Conservation (phyloP, 2,113 vertebrate species). For the Phylloscopus trochiloides region DNA sequence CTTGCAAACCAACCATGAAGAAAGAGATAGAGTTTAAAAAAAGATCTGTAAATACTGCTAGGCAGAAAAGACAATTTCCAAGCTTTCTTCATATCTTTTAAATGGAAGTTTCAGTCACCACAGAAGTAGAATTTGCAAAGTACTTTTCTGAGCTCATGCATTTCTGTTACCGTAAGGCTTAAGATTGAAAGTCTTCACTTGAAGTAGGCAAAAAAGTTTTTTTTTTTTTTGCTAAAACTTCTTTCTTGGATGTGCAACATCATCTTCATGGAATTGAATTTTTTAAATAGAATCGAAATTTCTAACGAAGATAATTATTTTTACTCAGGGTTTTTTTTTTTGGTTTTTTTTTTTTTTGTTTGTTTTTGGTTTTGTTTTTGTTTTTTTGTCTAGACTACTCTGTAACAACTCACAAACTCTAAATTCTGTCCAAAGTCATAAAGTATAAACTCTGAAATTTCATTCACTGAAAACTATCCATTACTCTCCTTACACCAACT, state of each 20-base stretch:
- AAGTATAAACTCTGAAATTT: neutral
- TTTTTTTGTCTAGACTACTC: neutral
- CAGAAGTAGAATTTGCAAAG: neutral
- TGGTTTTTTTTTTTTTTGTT: no score
- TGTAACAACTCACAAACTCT: neutral
- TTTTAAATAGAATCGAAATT: neutral
- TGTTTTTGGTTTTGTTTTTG: no score
- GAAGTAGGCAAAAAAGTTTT: neutral
- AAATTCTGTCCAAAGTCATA: neutral
- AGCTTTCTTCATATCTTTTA: neutral
- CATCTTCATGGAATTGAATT: fast-evolving
- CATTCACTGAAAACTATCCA: neutral
- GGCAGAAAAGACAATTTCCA: neutral
- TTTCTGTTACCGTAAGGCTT: neutral
- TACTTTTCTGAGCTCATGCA: neutral
- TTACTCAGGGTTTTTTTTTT: neutral
- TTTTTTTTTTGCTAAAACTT: neutral
- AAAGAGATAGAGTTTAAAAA: neutral
- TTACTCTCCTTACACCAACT: neutral
- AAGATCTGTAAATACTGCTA: neutral
- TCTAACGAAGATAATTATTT: neutral
- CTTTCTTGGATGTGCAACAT: neutral
- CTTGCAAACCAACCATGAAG: neutral
- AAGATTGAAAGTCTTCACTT: neutral
- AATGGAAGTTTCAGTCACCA: neutral